These are phyloP conservation scores for Diprion similis DNA, from an alignment of 1,140 invertebrate species.

Conservation along the genomic window DNA sequence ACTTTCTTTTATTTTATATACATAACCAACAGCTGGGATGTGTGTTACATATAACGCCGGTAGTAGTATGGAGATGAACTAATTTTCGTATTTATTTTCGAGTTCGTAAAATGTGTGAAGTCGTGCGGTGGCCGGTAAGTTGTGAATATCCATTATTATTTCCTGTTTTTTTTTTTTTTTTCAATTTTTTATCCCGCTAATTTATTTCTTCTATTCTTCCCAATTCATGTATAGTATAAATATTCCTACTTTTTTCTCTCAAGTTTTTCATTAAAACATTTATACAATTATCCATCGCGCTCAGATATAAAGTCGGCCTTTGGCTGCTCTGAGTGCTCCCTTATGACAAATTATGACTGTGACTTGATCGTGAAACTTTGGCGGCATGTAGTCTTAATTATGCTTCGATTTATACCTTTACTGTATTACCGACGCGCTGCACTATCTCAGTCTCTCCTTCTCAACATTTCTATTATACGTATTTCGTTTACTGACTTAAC, in stretches of 20 bases:
- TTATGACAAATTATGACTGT: not conserved
- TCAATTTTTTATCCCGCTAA: not conserved
- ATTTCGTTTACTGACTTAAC: too few relatives aligned
- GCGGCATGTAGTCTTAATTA: too few relatives aligned
- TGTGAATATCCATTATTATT: not conserved
- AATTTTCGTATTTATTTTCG: too few relatives aligned
- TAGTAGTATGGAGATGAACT: too few relatives aligned
- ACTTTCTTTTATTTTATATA: not conserved
- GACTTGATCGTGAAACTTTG: too few relatives aligned
- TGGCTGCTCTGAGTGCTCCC: too few relatives aligned
- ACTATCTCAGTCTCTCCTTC: too few relatives aligned
- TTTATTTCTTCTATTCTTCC: conserved; percentile 1
- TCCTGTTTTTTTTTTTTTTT: not conserved
- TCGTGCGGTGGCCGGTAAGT: not conserved
- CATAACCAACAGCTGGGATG: not conserved
- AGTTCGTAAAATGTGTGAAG: not conserved
- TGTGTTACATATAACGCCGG: not conserved
- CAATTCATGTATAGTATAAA: too few relatives aligned
- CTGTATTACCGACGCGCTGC: too few relatives aligned
- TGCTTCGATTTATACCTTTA: too few relatives aligned
- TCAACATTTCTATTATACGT: too few relatives aligned
- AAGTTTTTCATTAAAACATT: not conserved
- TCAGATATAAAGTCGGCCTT: not conserved
- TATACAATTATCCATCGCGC: not conserved
- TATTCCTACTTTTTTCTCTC: not conserved